Base-by-base conservation (phyloP, 1,140 invertebrate genomes). In the Aphelinus certus region DNA sequence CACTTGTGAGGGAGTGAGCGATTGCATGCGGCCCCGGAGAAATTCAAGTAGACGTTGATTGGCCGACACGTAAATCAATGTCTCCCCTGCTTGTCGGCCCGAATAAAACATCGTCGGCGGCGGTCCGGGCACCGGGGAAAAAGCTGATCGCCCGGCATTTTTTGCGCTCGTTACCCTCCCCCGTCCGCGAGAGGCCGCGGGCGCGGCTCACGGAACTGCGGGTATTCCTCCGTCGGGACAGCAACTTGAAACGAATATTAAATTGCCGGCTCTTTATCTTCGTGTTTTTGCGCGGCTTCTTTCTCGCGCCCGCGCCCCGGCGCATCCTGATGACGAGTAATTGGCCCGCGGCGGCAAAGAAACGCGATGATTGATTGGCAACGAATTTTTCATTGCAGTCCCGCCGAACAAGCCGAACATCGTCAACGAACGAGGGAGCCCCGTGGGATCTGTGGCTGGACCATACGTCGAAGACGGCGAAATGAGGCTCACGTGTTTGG, bases 401-500 rank as follows among this genome's bases (percentile, higher is more conserved):
- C 94, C 95, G 53, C 95, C 95, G 0, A 91, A 92, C 76, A 92
- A 92, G 80, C 95, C 95, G 49, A 92, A 91, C 73, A 95, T 97
- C 80, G 91, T 94, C 79, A 94, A 95, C 83, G 94, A 95, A 77
- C 90, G 91, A 71, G 94, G 93, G 60, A 90, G 91, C 79, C 90
- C 92, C 81, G 91, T 96, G 70, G 85, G 88, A 73, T 89, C 89
- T 5, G 87, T 92, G 7, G 94, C 95, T 51, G 95, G 95, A 63
- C 95, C 95, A 62, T 97, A 95, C 86, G 92, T 92, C 81, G 95
- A 96, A 88, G 95, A 94, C 42, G 91, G 92, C 9, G 91, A 92
- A 73, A 92, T 96, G 88, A 92, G 92, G 83, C 90, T 97, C 69
- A 93, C 92, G 76, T 97, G 96, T 86, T 90, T 94, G 73, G 95